These are phyloP conservation scores for Hoplodrina ambigua DNA, from an alignment of 2,888 invertebrate genomes.

Conservation along the genomic window DNA sequence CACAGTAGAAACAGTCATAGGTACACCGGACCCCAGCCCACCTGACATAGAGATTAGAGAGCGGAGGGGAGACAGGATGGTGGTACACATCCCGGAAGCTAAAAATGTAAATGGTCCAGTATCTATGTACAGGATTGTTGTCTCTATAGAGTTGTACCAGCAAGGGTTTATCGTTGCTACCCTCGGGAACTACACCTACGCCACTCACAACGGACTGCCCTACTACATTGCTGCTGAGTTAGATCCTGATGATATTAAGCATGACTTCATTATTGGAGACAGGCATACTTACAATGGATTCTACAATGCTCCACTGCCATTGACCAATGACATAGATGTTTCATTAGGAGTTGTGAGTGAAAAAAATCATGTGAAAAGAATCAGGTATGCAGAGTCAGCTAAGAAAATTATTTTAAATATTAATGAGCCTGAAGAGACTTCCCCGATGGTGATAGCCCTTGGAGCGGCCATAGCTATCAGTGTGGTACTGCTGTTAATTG, in stretches of 20 bases:
- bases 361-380: conserved; percentile 91
- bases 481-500: conserved; percentile 92
- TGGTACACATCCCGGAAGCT: conserved; percentile 92
- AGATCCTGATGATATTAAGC: conserved; percentile 91
- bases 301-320: conserved; percentile 93
- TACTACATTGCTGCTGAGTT: conserved; percentile 96
- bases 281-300: conserved; percentile 93
- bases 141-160: conserved; percentile 92
- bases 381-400: conserved; percentile 91
- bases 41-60: conserved; percentile 92
- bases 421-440: conserved; percentile 85
- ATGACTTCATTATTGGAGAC: conserved; percentile 95
- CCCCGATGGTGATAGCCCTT: conserved; percentile 87
- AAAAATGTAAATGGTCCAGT: conserved; percentile 95
- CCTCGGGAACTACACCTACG: conserved; percentile 92
- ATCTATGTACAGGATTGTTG: conserved; percentile 93
- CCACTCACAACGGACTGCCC: conserved; percentile 92
- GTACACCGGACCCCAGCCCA: conserved; percentile 93
- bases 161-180: conserved; percentile 91
- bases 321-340: conserved; percentile 92
- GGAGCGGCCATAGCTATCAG: conserved; percentile 93
- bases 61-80: conserved; percentile 91
- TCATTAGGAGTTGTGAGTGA: conserved; percentile 93
- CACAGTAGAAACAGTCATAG: conserved; percentile 93
- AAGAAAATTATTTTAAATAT: conserved; percentile 89